Conservation (phyloP, 2,113 vertebrate species). For the Eclectus roratus region DNA sequence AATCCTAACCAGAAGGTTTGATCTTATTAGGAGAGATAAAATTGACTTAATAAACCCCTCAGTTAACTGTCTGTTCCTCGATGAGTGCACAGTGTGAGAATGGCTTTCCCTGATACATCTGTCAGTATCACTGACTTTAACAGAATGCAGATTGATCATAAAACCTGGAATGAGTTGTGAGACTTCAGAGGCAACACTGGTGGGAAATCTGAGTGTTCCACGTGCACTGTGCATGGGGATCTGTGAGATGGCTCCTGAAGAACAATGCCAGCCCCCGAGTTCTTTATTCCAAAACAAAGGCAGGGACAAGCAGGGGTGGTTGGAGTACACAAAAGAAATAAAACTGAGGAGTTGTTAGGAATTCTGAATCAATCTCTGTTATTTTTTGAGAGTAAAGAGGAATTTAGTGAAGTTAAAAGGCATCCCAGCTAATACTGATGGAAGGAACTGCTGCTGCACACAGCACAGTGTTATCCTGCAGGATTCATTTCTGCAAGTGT, state of each 20-base stretch:
- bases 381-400: not conserved
- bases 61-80: not conserved
- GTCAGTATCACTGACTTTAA: not conserved
- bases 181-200: not conserved
- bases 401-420: not conserved
- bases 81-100: not conserved
- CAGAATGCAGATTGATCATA: not conserved
- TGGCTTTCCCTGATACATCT: not conserved
- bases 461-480: not conserved
- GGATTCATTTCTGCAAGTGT: not conserved
- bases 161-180: not conserved
- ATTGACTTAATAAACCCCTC: not conserved
- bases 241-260: not conserved
- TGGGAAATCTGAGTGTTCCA: not conserved
- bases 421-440: rapidly evolving
- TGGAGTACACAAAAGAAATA: not conserved
- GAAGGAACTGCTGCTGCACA: not conserved
- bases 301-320: not conserved
- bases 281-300: not conserved
- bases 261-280: not conserved
- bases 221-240: rapidly evolving
- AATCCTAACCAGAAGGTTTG: not conserved
- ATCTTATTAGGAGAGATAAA: not conserved
- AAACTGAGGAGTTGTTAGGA: not conserved
- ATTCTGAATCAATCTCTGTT: not conserved